Conservation (phyloP, 2,113 vertebrate species). For the Sturnira hondurensis region DNA sequence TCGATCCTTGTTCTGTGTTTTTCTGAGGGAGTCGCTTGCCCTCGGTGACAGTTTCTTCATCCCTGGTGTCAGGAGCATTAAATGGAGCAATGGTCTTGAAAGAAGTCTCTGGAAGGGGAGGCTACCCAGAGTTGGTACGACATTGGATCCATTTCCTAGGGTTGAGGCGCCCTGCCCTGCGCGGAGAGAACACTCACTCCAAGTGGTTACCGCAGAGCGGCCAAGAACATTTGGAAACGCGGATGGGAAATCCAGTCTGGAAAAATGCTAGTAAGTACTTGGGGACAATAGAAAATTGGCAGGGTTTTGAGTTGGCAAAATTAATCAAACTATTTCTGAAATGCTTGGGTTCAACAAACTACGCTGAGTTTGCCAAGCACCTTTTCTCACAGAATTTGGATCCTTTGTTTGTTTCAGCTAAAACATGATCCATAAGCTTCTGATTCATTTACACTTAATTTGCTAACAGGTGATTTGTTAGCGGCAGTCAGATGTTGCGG, state of each 20-base stretch:
- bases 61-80: neutral
- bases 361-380: slow-evolving; percentile 30
- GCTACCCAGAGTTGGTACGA: neutral
- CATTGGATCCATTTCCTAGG: neutral
- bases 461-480: slow-evolving; percentile 1
- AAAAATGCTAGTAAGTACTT: slow-evolving; percentile 40
- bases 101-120: neutral
- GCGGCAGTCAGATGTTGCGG: neutral
- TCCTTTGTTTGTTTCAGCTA: slow-evolving; percentile 35
- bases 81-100: neutral
- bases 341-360: slow-evolving; percentile 55
- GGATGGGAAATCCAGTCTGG: slow-evolving; percentile 44
- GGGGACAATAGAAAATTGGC: slow-evolving; percentile 50
- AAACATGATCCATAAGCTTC: slow-evolving; percentile 20
- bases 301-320: slow-evolving; percentile 48
- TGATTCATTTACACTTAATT: slow-evolving; percentile 41
- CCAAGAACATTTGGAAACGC: slow-evolving; percentile 56
- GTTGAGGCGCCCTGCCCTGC: neutral
- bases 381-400: slow-evolving; percentile 36
- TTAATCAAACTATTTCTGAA: slow-evolving; percentile 61
- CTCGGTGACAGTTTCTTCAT: neutral
- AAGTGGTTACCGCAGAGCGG: neutral
- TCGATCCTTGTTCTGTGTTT: neutral
- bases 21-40: neutral
- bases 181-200: neutral